A percentile compares a stretch with the other conserved stretches of the same genome.
These are phyloP conservation scores for Acleris sparsana DNA, from an alignment of 2,888 invertebrate species.

Conservation along the genomic window DNA sequence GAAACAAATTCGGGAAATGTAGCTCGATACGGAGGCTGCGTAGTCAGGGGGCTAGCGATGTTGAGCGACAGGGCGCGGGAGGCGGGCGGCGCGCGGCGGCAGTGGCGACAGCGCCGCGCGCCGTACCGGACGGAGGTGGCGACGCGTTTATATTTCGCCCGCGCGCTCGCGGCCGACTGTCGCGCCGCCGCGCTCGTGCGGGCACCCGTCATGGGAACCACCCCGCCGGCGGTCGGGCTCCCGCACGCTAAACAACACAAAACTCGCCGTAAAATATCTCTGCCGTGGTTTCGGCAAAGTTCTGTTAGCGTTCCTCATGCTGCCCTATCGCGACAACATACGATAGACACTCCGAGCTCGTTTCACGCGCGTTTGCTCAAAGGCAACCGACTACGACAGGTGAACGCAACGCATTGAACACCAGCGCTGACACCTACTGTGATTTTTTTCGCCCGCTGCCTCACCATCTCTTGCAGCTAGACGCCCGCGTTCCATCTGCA, in stretches of 20 bases:
- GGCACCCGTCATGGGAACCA: conserved; percentile 61
- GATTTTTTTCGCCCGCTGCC: conserved; percentile 26
- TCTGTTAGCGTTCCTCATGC: conserved; percentile 89
- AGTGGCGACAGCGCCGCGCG: conserved; percentile 44
- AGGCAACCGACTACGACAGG: conserved; percentile 85
- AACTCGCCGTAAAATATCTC: conserved; percentile 92
- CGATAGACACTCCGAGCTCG: conserved; percentile 94
- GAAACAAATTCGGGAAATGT: conserved; percentile 67
- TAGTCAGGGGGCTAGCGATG: conserved; percentile 64
- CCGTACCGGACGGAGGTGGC: conserved; percentile 56
- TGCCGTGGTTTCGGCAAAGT: conserved; percentile 95
- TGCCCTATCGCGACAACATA: conserved; percentile 91
- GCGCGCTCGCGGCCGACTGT: conserved; percentile 51
- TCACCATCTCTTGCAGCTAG: conserved; percentile 37
- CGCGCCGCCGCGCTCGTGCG: conserved; percentile 49
- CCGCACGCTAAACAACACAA: conserved; percentile 83
- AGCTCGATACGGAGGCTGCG: conserved; percentile 82
- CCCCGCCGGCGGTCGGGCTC: conserved; percentile 55
- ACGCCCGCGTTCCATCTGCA: conserved; percentile 39
- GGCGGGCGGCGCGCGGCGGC: conserved; percentile 47
- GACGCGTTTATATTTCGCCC: conserved; percentile 59
- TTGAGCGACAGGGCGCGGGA: conserved; percentile 56
- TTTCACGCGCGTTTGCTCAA: conserved; percentile 90
- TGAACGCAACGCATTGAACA: conserved; percentile 53
- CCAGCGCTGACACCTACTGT: conserved; percentile 37